Base-by-base conservation (phyloP, 2,797 vertebrate genomes). In the Tamandua tetradactyla region DNA sequence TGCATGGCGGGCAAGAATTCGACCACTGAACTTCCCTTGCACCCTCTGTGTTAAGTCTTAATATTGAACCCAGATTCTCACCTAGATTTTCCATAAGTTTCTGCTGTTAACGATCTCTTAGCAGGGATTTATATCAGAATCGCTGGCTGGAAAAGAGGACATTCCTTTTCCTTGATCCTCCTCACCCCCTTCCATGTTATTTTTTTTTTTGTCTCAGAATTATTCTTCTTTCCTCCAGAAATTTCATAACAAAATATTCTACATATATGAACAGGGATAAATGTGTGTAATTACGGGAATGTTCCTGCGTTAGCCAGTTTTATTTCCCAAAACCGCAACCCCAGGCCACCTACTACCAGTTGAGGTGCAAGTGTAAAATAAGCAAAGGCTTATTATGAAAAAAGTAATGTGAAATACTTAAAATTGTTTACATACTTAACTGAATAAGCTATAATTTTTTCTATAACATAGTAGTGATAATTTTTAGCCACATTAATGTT, bases 251-350 rank as follows among this genome's bases (percentile, higher is more conserved):
- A 40, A 72, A n/a, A 47, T 75, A 52, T 62, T 55, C 3, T 57
- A 78, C 0, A 17, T 1, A n/a, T 32, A 30, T 52, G 9, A 30
- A 52, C 12, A 7, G 49, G 15, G 6, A 49, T 3, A 14, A 14
- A 30, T 22, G 30, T 13, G 8, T 87, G 27, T 72, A 59, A 17
- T n/a, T 27, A 37, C n/a, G 22, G 72, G 30, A 5, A 4, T 92
- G 18, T 20, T 14, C 11, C 30, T 32, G 20, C 37, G 25, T 79
- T 14, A 49, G 42, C 42, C 44, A 78, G 10, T 17, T 47, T 4
- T 14, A 4, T 3, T 5, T 7, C 12, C 4, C 32, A 9, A 47
- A 72, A 18, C 4, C 23, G 27, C 30, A 9, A 4, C 3, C 3
- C 27, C 25, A 18, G 7, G 10, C 0, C 44, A 55, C 4, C 27